Conservation (phyloP, 1,140 invertebrate genomes). For the Microplitis demolitor region DNA sequence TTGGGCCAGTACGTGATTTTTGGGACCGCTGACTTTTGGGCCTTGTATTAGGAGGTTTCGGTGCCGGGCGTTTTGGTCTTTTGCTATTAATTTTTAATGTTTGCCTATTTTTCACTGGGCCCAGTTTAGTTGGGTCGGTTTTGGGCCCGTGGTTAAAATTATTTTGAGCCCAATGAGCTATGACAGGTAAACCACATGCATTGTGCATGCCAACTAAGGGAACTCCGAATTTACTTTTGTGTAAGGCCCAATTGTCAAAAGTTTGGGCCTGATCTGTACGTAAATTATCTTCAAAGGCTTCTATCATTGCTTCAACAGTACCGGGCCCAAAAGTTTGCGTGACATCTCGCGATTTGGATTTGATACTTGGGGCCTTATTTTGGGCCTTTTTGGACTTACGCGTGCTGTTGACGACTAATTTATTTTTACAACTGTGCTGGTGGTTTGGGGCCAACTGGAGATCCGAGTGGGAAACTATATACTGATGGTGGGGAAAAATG, state of each 20-base stretch:
- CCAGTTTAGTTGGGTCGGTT: not conserved
- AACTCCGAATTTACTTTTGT: conserved; percentile 44
- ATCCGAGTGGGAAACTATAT: no score
- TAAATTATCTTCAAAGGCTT: conserved; percentile 49
- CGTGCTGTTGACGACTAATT: no score
- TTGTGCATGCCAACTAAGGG: conserved; percentile 57
- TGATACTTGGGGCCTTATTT: no score
- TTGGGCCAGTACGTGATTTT: conserved; percentile 16
- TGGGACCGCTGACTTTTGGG: not conserved
- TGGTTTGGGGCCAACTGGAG: no score
- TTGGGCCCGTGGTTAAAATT: conserved; percentile 11
- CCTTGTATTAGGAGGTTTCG: not conserved
- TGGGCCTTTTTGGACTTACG: no score
- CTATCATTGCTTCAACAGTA: conserved; percentile 49
- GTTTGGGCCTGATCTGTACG: not conserved
- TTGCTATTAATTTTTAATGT: not conserved
- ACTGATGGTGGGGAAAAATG: conserved; percentile 36
- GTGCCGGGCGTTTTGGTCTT: not conserved
- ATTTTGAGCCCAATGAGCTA: conserved; percentile 38
- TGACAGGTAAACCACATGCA: conserved; percentile 44
- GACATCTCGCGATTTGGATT: not conserved
- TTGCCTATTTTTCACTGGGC: no score
- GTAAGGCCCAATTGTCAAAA: not conserved
- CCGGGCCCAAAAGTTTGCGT: conserved; percentile 24
- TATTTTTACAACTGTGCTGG: no score